Evolutionary conservation across 2,888 invertebrate species (phyloP).

Genomic region (Cryptocephalus moraei): DNA sequence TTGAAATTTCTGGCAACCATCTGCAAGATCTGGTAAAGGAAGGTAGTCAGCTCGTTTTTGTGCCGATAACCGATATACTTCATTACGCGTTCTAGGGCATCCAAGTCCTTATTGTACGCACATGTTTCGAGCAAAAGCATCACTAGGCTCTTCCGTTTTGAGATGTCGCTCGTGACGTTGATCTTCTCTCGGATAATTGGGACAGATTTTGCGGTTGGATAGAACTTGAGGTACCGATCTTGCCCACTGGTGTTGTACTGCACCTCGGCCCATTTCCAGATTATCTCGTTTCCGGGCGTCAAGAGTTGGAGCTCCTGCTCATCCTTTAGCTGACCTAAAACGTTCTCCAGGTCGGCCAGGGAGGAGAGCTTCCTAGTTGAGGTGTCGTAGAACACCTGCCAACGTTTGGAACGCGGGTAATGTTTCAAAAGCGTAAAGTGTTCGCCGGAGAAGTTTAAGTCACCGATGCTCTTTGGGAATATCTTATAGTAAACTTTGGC

Average conservation of each 20-base stretch:
- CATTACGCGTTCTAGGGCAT: constrained; percentile 11
- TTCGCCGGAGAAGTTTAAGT: constrained; percentile 1
- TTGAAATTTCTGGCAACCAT: constrained; percentile 4
- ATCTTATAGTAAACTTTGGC: constrained; percentile 3
- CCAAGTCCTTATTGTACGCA: constrained; percentile 11
- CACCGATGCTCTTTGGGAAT: constrained; percentile 5
- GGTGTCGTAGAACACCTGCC: constrained; percentile 5
- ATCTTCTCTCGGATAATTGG: constrained; percentile 13
- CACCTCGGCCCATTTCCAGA: constrained; percentile 9
- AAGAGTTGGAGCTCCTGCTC: neutral
- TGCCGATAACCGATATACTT: constrained; percentile 13
- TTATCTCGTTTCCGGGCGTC: constrained; percentile 3
- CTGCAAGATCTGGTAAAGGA: neutral
- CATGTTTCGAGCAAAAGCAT: constrained; percentile 10
- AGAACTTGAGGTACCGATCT: constrained; percentile 10
- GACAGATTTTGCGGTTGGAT: constrained; percentile 6
- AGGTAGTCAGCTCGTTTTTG: constrained; percentile 9
- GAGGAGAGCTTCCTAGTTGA: constrained; percentile 5
- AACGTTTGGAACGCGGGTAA: constrained; percentile 9
- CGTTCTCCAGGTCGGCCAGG: no score
- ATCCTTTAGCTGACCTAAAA: neutral
- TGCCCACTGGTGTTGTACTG: constrained; percentile 7
- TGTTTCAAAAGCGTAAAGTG: constrained; percentile 1
- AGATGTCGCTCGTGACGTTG: constrained; percentile 11
- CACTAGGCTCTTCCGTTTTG: constrained; percentile 6